Percentiles rank a stretch among this genome's conserved stretches.
Evolutionary conservation across 2,113 vertebrate species (phyloP).

Genomic region (Tychaedon coryphoeus): DNA sequence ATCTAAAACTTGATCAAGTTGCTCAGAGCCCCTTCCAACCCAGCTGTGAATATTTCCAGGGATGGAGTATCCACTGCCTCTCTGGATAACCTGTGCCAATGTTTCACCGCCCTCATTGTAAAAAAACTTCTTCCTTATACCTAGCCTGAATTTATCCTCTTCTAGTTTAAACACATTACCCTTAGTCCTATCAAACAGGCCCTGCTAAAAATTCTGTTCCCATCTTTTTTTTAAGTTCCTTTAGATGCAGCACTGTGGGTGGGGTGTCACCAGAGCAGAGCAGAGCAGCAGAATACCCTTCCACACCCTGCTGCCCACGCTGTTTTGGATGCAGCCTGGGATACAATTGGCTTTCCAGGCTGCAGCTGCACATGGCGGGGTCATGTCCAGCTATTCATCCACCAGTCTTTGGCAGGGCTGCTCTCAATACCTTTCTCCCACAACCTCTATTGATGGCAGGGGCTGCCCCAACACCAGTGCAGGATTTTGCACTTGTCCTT

Average conservation of each 20-base stretch:
- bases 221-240: not conserved
- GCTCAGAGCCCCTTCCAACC: fast-evolving
- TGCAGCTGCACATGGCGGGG: fast-evolving
- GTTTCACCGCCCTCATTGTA: not conserved
- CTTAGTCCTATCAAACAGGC: fast-evolving
- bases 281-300: not conserved
- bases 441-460: no score
- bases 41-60: not conserved
- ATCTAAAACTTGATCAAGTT: not conserved
- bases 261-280: fast-evolving
- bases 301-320: fast-evolving
- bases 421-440: not conserved
- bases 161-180: not conserved
- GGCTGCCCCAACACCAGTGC: no score
- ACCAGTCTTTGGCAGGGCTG: not conserved
- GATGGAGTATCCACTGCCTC: not conserved
- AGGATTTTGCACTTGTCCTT: no score
- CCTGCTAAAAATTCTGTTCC: not conserved
- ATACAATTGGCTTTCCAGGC: fast-evolving
- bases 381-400: not conserved
- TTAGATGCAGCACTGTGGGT: fast-evolving
- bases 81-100: not conserved
- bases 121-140: not conserved
- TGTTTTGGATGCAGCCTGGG: not conserved
- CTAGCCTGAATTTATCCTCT: not conserved